Evolutionary conservation across 1,140 invertebrate species (phyloP), one percentile per base, ranked within the genome.

Genomic region (Branchinecta lynchi): DNA sequence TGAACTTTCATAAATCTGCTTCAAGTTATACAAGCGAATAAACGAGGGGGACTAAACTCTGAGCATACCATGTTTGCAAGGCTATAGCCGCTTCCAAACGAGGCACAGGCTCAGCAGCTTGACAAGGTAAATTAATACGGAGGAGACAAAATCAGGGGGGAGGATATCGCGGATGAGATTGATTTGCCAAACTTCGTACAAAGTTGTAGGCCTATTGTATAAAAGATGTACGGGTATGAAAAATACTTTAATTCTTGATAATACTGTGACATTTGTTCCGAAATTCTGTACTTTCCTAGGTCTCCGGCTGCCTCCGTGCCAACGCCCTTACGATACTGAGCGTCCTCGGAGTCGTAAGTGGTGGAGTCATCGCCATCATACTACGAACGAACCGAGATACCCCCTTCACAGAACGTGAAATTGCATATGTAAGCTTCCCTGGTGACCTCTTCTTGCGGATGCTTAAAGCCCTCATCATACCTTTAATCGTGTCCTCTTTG

Each of bases 401-500:
- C 66, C 68, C 51, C 10, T 81, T 79, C 79, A 73, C 75, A n/a
- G 73, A 78, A 70, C 72, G 82, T 45, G 78, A 82, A 70, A 74
- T 80, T 7, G 92, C 92, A 87, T 95, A 95, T 79, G 85, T 96
- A 72, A n/a, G 65, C 44, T 79, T 78, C 69, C 76, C 77, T 15
- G 79, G 79, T n/a, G 89, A 93, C 74, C 79, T 95, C 44, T 95
- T 95, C 77, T 82, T 95, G 17, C 82, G 90, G 69, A 93, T 94
- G 88, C 81, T 96, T 1, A 94, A 94, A 77, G 86, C 86, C 70
- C 82, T 96, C 32, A 94, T 95, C 75, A 84, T 96, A 32, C 92
- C 93, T 0, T 82, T 96, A 71, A 84, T 96, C 71, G 85, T 93
- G 7, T 86, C 90, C 0, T 93, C 90, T 17, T 89, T 96, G 45